Evolutionary conservation across 1,140 invertebrate genomes (phyloP), one percentile per base, ranked within the genome.

Genomic region (Liolophura sinensis): DNA sequence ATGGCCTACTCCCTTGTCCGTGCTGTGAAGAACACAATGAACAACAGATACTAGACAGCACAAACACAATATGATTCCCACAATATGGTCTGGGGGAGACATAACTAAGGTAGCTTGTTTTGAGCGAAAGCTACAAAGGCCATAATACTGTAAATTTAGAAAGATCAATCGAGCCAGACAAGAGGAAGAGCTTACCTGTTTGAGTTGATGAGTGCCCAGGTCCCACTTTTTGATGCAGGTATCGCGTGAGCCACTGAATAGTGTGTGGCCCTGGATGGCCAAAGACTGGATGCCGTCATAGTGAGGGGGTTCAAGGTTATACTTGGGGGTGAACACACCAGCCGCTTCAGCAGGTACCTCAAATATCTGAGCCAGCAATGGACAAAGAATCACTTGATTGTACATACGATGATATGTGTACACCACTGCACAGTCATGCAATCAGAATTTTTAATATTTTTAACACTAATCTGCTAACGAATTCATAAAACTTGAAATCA

Each of bases 141-240:
- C 3, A 27, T 4, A 16, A 22, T 5, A 14, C 16, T 20, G 18
- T 16, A 27, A 62, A 62, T 18, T 49, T 14, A 49, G 9, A n/a
- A n/a, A n/a, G n/a, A n/a, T n/a, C n/a, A n/a, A n/a, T n/a, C n/a
- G n/a, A n/a, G n/a, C n/a, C n/a, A n/a, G n/a, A n/a, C n/a, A n/a
- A 61, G 25, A 46, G n/a, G 60, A 20, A 18, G 11, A 24, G 25
- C 83, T 79, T 79, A 91, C 90, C 80, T 89, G 89, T 61, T 89
- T 87, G 58, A 92, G 82, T 69, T 90, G 88, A 82, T 90, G 88
- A 72, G 88, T 88, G 20, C 85, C 79, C 11, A 95, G 84, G 75
- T 92, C 89, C 93, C 93, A 96, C 77, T 93, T 91, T 85, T 95
- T 95, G 75, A 96, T 92, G 78, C 92, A 93, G 82, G 89, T 92